Conservation (phyloP, 35 echinoderm and acorn worm genomes). For the Heliocidaris erythrogramma region DNA sequence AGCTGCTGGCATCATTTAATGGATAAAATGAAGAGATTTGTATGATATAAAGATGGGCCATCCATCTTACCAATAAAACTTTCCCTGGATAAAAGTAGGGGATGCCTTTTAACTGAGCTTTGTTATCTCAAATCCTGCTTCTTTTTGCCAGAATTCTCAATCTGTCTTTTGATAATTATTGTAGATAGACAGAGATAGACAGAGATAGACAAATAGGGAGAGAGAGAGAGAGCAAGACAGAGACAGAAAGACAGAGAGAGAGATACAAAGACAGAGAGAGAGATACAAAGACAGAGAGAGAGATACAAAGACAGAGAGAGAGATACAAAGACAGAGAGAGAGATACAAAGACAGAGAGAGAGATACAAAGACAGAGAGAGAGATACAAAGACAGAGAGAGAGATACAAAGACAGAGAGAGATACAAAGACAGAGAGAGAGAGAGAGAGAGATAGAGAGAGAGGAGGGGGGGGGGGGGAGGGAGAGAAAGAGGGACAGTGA, state of each 20-base stretch:
- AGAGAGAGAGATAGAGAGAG: not conserved
- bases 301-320: not conserved
- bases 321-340: not conserved
- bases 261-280: not conserved
- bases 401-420: not conserved
- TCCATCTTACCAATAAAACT: no score
- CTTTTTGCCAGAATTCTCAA: no score
- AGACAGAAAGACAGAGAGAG: not conserved
- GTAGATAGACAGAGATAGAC: not conserved
- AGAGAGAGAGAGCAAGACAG: not conserved
- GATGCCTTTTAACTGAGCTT: no score
- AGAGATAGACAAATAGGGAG: not conserved
- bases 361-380: not conserved
- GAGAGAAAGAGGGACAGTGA: not conserved
- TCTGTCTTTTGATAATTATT: no score
- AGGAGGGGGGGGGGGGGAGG: not conserved
- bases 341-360: not conserved
- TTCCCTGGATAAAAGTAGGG: no score
- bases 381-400: not conserved
- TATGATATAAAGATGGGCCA: no score
- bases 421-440: not conserved
- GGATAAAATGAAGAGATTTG: no score
- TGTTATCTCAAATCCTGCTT: no score
- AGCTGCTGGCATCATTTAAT: no score
- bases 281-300: not conserved